Evolutionary conservation across 1,140 invertebrate species (phyloP), one percentile per base, ranked within the genome.

Genomic region (Drosophila parabipectinata): DNA sequence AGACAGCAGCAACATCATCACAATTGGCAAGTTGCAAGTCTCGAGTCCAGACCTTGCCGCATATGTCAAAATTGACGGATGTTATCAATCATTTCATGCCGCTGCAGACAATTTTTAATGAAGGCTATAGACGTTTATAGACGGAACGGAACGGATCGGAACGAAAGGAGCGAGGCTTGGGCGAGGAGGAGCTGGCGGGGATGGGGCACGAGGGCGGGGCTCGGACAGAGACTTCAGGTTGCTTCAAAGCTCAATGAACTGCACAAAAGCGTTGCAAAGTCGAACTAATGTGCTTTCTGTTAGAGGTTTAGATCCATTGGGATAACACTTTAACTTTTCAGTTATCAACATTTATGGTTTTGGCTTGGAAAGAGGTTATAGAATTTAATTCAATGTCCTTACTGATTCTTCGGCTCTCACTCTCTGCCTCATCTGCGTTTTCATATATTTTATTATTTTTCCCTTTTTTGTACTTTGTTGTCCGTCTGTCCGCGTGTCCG

Each of bases 21-120:
- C 45, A 53, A 54, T 32, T 53, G 51, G 41, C 41, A 45, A 26
- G 54, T 57, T 53, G 67, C 44, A 63, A 63, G 47, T 66, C 34
- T 56, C 55, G 45, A 58, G 77, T 69, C 45, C 77, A 71, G 78
- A 74, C 77, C 60, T 62, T 74, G 72, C 72, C 67, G 84, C 79
- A 88, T 83, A 89, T 88, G 83, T 89, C 83, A 88, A 85, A 84
- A 85, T 90, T 87, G 81, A 90, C 85, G 85, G 85, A 90, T 90
- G 85, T 90, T 90, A 90, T 90, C 82, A 90, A 90, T 90, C 85
- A 90, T 87, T 87, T 87, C 71, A 76, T 88, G 82, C 82, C 83
- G 82, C 82, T 85, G 82, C 82, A 85, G 82, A 85, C 82, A 78
- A 87, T 85, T 85, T 85, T 85, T 85, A 85, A 85, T 85, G 82